Conservation (phyloP, 2,797 vertebrate species). For the Spheniscus humboldti region DNA sequence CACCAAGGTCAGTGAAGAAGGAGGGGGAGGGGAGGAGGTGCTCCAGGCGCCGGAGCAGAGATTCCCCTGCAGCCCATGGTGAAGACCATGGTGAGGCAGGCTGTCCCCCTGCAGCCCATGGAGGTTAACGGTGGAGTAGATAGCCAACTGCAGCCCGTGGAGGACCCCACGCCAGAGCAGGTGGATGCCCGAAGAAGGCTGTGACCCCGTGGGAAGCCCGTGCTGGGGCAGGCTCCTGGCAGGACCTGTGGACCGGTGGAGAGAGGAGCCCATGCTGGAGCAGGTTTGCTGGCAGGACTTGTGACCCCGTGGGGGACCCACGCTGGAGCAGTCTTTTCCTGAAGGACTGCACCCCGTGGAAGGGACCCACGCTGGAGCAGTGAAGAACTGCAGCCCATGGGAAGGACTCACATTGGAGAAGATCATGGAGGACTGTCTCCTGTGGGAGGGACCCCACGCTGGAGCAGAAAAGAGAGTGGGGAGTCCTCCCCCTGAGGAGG, state of each 20-base stretch:
- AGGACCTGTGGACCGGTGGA: no score
- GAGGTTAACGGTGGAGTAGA: not conserved
- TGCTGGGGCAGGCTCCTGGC: no score
- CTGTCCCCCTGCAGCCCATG: not conserved
- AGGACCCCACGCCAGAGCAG: not conserved
- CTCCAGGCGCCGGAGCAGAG: not conserved
- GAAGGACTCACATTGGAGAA: not conserved
- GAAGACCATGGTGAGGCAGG: not conserved
- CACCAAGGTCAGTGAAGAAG: not conserved
- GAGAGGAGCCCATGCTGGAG: no score
- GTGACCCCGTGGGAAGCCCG: no score
- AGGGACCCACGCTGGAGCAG: not conserved
- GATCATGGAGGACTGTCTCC: not conserved
- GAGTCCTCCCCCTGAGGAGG: not conserved
- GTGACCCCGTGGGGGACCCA: no score
- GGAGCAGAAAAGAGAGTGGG: not conserved
- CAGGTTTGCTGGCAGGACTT: no score
- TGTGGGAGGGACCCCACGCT: not conserved
- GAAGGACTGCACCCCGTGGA: not conserved
- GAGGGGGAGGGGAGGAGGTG: not conserved
- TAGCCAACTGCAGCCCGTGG: rapidly evolving
- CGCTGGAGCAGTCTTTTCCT: not conserved
- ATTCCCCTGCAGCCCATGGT: not conserved
- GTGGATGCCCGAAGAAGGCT: no score
- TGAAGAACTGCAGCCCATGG: not conserved